phyloP scores from a whole-genome alignment of 1,140 invertebrate genomes.

The Drosophila navojoa region DNA sequence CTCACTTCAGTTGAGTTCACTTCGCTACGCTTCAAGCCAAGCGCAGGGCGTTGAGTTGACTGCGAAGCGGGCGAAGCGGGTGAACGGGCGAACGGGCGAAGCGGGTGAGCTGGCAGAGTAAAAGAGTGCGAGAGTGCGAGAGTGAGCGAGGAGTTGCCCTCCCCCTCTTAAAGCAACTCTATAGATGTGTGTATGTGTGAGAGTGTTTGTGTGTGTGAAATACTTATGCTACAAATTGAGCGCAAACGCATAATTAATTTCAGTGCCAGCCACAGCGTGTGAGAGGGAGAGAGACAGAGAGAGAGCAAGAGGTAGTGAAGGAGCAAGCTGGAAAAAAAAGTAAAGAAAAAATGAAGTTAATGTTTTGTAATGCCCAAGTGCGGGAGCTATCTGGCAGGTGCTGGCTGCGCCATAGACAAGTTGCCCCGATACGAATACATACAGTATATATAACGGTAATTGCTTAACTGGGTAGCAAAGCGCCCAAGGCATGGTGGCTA shows the following conservation, averaged over 20 bases:
- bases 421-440: constrained; percentile 4
- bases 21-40: constrained; percentile 44
- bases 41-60: constrained; percentile 28
- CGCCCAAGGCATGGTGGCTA: constrained; percentile 24
- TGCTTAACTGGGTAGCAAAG: constrained; percentile 33
- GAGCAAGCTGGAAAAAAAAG: too few species aligned
- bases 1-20: constrained; percentile 41
- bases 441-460: constrained; percentile 64
- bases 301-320: neutral
- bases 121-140: neutral
- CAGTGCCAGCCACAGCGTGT: constrained; percentile 50
- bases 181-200: neutral
- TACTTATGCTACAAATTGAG: constrained; percentile 79
- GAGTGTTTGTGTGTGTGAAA: constrained; percentile 27
- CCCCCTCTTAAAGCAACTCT: neutral
- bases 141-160: neutral
- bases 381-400: constrained; percentile 42
- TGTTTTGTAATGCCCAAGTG: constrained; percentile 74
- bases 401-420: constrained; percentile 30
- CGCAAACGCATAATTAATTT: constrained; percentile 81
- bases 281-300: neutral
- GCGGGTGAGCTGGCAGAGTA: too few species aligned
- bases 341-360: constrained; percentile 72
- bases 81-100: too few species aligned
- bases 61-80: neutral